Evolutionary conservation across 2,888 invertebrate species (phyloP), one percentile per base, ranked within the genome.

Genomic region (Cataglyphis livida): DNA sequence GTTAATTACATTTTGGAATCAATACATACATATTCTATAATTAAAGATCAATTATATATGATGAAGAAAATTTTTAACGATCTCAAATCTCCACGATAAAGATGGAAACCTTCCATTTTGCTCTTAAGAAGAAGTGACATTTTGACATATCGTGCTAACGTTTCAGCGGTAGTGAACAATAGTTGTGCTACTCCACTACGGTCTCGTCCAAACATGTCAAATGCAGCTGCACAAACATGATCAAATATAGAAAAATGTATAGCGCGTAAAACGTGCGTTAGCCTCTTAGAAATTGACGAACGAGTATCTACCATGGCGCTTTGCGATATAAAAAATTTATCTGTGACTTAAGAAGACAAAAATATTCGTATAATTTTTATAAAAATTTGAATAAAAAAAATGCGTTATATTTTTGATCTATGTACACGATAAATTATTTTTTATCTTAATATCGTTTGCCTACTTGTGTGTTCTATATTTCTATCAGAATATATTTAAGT

Each of bases 191-290:
- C 18, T 64, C 71, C 71, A 48, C 15, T 32, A 48, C 44, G 41
- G 41, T 35, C 18, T 78, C n/a, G 68, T 82, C 28, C 65, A 84
- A 82, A 82, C 85, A 74, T 41, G 74, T 85, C 78, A 82, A 73
- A 78, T 65, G 62, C 51, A 54, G 35, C 41, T 84, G 73, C 44
- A 74, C 70, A 85, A 79, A 79, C 70, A 85, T 59, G 38, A 82
- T 84, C 54, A 74, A 57, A 35, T 35, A 25, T 28, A 51, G 57
- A 71, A 61, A 61, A 73, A 54, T 44, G 41, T 48, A 18, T n/a
- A 41, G 66, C 10, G 44, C 41, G 51, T 62, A 21, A 70, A 65
- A 65, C n/a, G 32, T 38, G 38, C 28, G 66, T 76, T 66, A 38
- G 65, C 1, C 21, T 38, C 6, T 51, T 25, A n/a, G 28, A 76